Evolutionary conservation across 2,888 invertebrate species (phyloP), one percentile per base, ranked within the genome.

Genomic region (Zhuqinia jingwanae): DNA sequence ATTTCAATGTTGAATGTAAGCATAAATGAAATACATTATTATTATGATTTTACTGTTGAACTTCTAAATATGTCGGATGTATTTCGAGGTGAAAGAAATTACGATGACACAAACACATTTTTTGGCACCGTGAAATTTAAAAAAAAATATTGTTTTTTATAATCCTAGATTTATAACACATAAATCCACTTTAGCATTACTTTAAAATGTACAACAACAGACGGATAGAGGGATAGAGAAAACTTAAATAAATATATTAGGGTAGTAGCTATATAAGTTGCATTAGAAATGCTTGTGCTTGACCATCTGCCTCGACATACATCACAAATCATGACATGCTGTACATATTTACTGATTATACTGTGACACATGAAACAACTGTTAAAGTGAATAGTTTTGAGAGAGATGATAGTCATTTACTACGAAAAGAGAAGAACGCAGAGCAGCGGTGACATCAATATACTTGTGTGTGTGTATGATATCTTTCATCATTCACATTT

Each of bases 251-350:
- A n/a, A n/a, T n/a, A n/a, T n/a, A n/a, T n/a, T n/a, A n/a, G n/a
- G n/a, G n/a, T n/a, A n/a, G n/a, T n/a, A n/a, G n/a, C n/a, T n/a
- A n/a, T 36, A 36, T 36, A 36, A 36, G 8, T 36, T 36, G 8
- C 36, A 36, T 36, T 36, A 36, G 8, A 8, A 36, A 36, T 36
- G 8, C 36, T 36, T 36, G 36, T 17, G 15, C 53, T 27, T 60
- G 60, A 30, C 60, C 60, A 60, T 60, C 60, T 60, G 60, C n/a
- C 20, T 30, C 30, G 60, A 20, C 30, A 53, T 17, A 65, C 36
- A n/a, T 73, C 47, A 45, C 63, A 63, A 27, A 27, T 17, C 47
- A 20, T 50, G 70, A 15, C 70, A 47, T 73, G 47, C 15, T 50
- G 47, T 47, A 73, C 0, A 47, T 15, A 73, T 25, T 47, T 50